Percentiles rank a stretch among this genome's conserved stretches.
These are phyloP conservation scores for Zoanthus solanderi DNA, from an alignment of 92 coral and sea anemone species.

Conservation along the genomic window DNA sequence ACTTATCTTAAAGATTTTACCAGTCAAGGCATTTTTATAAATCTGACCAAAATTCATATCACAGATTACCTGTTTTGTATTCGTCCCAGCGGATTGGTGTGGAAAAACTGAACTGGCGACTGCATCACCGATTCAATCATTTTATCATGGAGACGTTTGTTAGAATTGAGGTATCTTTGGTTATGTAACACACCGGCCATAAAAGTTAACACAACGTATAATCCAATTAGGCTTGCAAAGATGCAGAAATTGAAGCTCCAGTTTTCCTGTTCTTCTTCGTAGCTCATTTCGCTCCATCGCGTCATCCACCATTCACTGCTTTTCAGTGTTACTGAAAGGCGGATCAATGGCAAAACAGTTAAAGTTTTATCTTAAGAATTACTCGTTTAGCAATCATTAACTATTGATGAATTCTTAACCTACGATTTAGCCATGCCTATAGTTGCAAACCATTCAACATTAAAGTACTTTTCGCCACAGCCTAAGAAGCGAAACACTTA, in stretches of 20 bases:
- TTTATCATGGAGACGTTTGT: conserved; percentile 55
- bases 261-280: conserved; percentile 48
- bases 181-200: conserved; percentile 62
- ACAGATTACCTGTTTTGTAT: conserved; percentile 69
- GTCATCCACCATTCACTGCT: conserved; percentile 69
- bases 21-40: too few relatives aligned
- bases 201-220: conserved; percentile 57
- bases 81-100: conserved; percentile 72
- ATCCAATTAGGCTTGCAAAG: conserved; percentile 66
- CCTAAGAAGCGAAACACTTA: too few relatives aligned
- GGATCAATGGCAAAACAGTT: neutral
- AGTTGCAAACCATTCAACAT: too few relatives aligned
- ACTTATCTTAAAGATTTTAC: too few relatives aligned
- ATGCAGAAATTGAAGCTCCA: conserved; percentile 46
- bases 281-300: conserved; percentile 59
- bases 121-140: conserved; percentile 63
- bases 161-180: conserved; percentile 64
- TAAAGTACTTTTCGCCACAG: too few relatives aligned
- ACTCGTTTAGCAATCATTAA: too few relatives aligned
- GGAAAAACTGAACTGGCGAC: conserved; percentile 73
- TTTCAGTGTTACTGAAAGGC: conserved; percentile 8
- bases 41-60: neutral
- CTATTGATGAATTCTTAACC: too few relatives aligned
- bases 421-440: too few relatives aligned
- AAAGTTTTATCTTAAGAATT: too few relatives aligned